Conservation (phyloP, 2,113 vertebrate genomes). For the Alaudala cheleensis region DNA sequence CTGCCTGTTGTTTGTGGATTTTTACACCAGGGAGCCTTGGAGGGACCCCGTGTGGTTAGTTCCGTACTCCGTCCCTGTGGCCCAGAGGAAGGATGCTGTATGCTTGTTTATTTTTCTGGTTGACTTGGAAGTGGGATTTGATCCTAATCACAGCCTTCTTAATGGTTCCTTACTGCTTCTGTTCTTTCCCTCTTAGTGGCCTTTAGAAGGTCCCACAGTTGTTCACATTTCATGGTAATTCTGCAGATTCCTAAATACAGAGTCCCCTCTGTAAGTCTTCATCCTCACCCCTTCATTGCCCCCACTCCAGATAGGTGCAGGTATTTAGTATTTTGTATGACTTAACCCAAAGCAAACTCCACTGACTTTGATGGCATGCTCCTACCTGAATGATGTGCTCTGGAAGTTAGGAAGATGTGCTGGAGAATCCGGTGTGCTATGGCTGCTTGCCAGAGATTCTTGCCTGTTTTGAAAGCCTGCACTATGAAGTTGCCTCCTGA, state of each 20-base stretch:
- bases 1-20: not conserved
- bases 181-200: not conserved
- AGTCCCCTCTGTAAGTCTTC: not conserved
- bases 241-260: not conserved
- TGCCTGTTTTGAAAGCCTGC: not conserved
- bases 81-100: not conserved
- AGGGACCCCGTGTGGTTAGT: not conserved
- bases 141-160: not conserved
- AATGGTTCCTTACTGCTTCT: not conserved
- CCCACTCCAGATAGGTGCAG: not conserved
- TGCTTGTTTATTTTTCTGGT: not conserved
- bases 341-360: not conserved
- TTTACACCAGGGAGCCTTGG: not conserved
- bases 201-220: not conserved
- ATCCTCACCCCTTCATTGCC: not conserved
- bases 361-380: not conserved
- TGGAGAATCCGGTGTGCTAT: not conserved
- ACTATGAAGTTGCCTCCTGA: not conserved
- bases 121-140: not conserved
- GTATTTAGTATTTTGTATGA: not conserved
- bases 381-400: not conserved
- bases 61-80: not conserved
- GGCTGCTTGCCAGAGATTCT: not conserved
- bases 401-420: not conserved
- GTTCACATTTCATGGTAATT: not conserved